Evolutionary conservation across 1,140 invertebrate species (phyloP), one percentile per base, ranked within the genome.

Genomic region (Camponotus pennsylvanicus): DNA sequence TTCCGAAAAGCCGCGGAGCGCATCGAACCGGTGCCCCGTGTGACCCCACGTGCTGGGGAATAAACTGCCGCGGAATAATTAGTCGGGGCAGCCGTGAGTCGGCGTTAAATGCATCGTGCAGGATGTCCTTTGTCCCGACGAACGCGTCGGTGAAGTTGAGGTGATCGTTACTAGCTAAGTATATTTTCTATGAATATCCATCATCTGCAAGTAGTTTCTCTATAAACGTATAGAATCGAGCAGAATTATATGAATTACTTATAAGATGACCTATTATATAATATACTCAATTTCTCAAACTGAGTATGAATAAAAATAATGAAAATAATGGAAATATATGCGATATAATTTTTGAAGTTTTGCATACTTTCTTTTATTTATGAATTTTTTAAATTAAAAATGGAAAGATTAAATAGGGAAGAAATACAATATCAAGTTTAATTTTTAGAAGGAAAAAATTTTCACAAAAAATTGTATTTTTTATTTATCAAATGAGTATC

Each of bases 1-100:
- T 87, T 89, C 87, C 91, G 78, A 93, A 94, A 94, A 88, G 77
- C 90, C 88, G 79, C 90, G 91, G 88, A 92, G 93, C 92, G 93
- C 93, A 93, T 93, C 93, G 92, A 93, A 90, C 91, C 93, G 91
- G 88, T 64, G 88, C 82, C 90, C 88, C 76, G 76, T 61, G 40
- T 86, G 90, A 91, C 90, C 88, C 86, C 64, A 64, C 71, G 82
- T 82, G 90, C 73, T 88, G 61, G 27, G 49, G 49, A 52, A 52
- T 85, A 80, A 75, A 75, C 77, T 67, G 63, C 85, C 85, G 82
- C 61, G 77, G 89, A 92, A 91, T 92, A 93, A 93, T 94, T 94
- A 94, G 91, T 93, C 91, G 88, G 88, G 92, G 89, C 89, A 93
- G 92, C 85, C 86, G 88, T 88, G 92, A 93, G 91, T 86, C 88